Base-by-base conservation (phyloP, 2,113 vertebrate genomes). In the Alligator mississippiensis region DNA sequence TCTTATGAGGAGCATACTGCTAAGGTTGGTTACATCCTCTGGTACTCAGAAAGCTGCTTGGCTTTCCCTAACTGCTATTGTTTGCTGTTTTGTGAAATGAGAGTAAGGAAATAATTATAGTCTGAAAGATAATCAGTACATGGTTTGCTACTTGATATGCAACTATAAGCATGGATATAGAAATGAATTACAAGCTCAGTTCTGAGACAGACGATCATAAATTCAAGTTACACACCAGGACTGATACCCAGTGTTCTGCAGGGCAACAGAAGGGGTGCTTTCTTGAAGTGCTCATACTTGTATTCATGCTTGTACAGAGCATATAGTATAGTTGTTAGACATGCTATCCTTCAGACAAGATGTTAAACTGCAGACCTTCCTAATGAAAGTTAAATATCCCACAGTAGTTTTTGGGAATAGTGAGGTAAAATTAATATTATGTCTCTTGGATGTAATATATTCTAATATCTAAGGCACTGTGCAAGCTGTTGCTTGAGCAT, bases 401-500 rank as follows among this genome's bases (percentile, higher is more conserved):
- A 80, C 82, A 84, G 22, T 80, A 28, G 19, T 61, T 85, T 84
- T 88, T 24, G 55, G 60, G 54, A 64, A 88, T 86, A 81, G 17
- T 34, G 83, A 78, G 15, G 54, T 72, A 86, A 96, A 93, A 30
- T 85, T 87, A 72, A 7, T 3, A 14, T 88, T 93, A 81, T 86
- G 16, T 27, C 21, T 93, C 34, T 30, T 34, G 9, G 90, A 54
- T 0, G 0, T 64, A 86, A 83, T 63, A 77, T 8, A 59, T 79
- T 88, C 89, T 84, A 57, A 54, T 68, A 68, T 13, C 3, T 27
- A 72, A 94, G 77, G 72, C 91, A 62, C 30, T 79, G 47, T 63
- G 57, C 18, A 87, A 88, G 82, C 16, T 93, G n/a, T 77, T 93
- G 21, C 70, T 47, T n/a, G 55, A 88, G n/a, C 5, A 3, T 59